phyloP scores from a whole-genome alignment of 2,113 vertebrate genomes.

The Callopanchax toddi region DNA sequence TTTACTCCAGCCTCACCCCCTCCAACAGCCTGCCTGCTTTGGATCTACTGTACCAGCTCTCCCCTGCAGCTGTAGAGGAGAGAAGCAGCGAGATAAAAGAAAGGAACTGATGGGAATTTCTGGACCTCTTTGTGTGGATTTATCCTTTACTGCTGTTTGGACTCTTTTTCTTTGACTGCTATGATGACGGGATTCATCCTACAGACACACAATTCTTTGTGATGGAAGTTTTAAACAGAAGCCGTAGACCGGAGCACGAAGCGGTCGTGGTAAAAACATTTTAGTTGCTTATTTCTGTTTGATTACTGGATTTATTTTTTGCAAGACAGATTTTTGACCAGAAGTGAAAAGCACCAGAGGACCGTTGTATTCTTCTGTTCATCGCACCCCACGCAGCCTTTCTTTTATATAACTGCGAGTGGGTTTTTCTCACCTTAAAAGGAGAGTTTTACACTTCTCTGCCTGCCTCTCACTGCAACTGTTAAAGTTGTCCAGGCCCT shows the following conservation, averaged over 20 bases:
- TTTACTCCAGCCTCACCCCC: conserved; percentile 44
- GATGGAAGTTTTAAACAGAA: conserved; percentile 62
- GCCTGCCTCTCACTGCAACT: conserved; percentile 61
- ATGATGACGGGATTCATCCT: too few relatives aligned
- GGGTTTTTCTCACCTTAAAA: conserved; percentile 83
- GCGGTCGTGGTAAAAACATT: conserved; percentile 42
- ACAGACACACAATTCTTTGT: conserved; percentile 48
- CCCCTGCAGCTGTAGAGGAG: conserved; percentile 55
- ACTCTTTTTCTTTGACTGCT: conserved; percentile 23
- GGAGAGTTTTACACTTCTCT: conserved; percentile 76
- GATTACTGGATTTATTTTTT: conserved; percentile 7
- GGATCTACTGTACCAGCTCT: conserved; percentile 51
- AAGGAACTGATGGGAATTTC: conserved; percentile 45
- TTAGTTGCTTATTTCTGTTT: conserved; percentile 12
- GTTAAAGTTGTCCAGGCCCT: conserved; percentile 57
- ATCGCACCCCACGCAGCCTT: conserved; percentile 59
- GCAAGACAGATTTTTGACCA: conserved; percentile 30
- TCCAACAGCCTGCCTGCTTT: conserved; percentile 55
- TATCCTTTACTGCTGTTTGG: conserved; percentile 5
- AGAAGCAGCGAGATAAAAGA: conserved; percentile 51
- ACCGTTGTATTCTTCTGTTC: conserved; percentile 52
- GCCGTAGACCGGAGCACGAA: conserved; percentile 38
- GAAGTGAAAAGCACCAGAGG: conserved; percentile 50
- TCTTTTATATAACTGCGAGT: conserved; percentile 73
- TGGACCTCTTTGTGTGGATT: conserved; percentile 60